Evolutionary conservation across 1,140 invertebrate species (phyloP).

Genomic region (Drosophila yakuba): DNA sequence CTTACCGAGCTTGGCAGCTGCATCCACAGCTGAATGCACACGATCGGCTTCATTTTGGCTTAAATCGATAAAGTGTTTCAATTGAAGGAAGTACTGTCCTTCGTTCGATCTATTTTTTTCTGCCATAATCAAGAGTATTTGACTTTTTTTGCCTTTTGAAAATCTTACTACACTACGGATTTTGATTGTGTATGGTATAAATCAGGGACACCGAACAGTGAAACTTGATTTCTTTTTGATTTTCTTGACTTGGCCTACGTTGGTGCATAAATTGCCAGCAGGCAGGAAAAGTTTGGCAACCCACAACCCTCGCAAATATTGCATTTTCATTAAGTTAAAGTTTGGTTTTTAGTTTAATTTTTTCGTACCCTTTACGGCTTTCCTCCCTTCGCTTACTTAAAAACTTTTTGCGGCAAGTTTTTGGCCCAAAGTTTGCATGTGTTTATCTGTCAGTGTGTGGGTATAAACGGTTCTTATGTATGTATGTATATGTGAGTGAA

Average conservation of each 20-base stretch:
- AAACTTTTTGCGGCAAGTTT: slow-evolving; percentile 71
- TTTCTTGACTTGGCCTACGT: slow-evolving; percentile 39
- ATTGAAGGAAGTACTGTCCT: neutral
- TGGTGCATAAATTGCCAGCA: slow-evolving; percentile 67
- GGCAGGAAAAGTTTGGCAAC: slow-evolving; percentile 51
- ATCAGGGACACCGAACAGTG: slow-evolving; percentile 23
- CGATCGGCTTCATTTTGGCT: neutral
- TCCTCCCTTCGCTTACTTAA: slow-evolving; percentile 62
- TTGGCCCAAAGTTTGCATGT: slow-evolving; percentile 57
- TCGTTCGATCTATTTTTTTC: neutral
- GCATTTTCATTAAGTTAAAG: slow-evolving; percentile 80
- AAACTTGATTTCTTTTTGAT: slow-evolving; percentile 39
- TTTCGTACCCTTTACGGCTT: slow-evolving; percentile 44
- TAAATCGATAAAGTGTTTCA: slow-evolving; percentile 1
- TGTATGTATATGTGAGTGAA: slow-evolving; percentile 1
- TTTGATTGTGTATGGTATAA: slow-evolving; percentile 41
- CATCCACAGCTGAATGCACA: slow-evolving; percentile 17
- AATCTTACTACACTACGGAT: slow-evolving; percentile 7
- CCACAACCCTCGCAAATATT: slow-evolving; percentile 56
- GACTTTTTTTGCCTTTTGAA: neutral
- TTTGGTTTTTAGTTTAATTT: slow-evolving; percentile 73
- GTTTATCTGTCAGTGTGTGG: slow-evolving; percentile 32
- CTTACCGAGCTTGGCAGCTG: slow-evolving; percentile 7
- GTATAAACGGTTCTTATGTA: neutral
- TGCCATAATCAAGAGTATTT: slow-evolving; percentile 25